These are phyloP conservation scores for Seira sanloemensis DNA, from an alignment of 2,888 invertebrate species.

Conservation along the genomic window DNA sequence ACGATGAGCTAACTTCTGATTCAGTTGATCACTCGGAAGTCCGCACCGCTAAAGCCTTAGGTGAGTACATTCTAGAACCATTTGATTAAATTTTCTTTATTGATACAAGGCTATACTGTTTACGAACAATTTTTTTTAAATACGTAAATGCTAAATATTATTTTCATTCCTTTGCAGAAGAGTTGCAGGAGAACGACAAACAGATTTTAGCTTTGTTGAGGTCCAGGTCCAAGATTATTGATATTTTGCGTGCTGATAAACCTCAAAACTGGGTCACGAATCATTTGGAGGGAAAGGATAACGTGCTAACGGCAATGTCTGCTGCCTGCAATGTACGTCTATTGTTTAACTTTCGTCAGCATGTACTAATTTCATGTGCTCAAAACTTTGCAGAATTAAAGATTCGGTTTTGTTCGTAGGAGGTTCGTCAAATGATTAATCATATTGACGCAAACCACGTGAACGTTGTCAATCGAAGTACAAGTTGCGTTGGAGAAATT, in stretches of 20 bases:
- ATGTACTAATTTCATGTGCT: not conserved
- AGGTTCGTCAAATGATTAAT: constrained; percentile 69
- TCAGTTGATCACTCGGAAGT: constrained; percentile 68
- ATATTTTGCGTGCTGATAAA: constrained; percentile 68
- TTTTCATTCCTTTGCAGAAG: constrained; percentile 60
- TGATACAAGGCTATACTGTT: not conserved
- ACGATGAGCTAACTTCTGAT: constrained; percentile 70
- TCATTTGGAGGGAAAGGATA: constrained; percentile 69
- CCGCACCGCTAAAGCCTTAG: constrained; percentile 69
- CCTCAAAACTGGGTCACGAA: constrained; percentile 71
- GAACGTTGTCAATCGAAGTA: constrained; percentile 80
- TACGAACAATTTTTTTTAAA: not conserved
- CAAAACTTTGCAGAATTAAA: not conserved
- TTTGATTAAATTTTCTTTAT: not conserved
- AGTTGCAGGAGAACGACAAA: constrained; percentile 72
- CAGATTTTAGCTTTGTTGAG: constrained; percentile 68
- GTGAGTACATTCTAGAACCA: constrained; percentile 36
- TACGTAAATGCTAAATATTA: no score
- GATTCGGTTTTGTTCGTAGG: constrained; percentile 57
- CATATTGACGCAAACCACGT: constrained; percentile 65
- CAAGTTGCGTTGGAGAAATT: constrained; percentile 95
- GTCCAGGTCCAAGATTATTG: constrained; percentile 68
- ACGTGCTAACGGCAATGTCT: constrained; percentile 68
- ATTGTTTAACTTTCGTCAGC: not conserved
- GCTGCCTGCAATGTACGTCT: constrained; percentile 66